These are phyloP conservation scores for Amphipyra berbera DNA, from an alignment of 2,888 invertebrate species.

Conservation along the genomic window DNA sequence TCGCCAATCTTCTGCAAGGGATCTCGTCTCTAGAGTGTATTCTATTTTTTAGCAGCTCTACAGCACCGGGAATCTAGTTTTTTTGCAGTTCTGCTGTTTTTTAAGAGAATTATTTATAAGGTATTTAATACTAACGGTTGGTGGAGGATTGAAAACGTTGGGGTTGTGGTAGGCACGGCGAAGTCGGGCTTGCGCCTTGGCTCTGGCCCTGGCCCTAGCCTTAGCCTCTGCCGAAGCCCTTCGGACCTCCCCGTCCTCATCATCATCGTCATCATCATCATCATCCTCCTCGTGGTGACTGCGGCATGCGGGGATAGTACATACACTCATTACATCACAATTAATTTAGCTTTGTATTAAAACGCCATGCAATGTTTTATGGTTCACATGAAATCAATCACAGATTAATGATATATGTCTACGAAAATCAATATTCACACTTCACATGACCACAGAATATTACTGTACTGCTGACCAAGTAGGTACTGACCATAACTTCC, in stretches of 20 bases:
- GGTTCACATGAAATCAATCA: not conserved
- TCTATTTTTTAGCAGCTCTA: too few species aligned
- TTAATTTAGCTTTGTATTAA: not conserved
- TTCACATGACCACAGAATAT: too few species aligned
- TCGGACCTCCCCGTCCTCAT: too few species aligned
- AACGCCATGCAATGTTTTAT: not conserved
- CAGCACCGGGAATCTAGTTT: too few species aligned
- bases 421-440: too few species aligned
- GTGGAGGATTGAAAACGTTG: slow-evolving; percentile 37
- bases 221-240: not conserved
- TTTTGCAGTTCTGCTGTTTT: too few species aligned
- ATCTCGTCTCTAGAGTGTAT: too few species aligned
- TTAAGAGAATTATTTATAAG: too few species aligned
- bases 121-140: slow-evolving; percentile 23
- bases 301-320: slow-evolving; percentile 21
- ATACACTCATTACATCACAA: slow-evolving; percentile 35
- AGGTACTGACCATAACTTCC: too few species aligned
- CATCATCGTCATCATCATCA: slow-evolving; percentile 9
- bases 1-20: too few species aligned
- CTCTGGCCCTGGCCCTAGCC: not conserved
- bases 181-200: too few species aligned
- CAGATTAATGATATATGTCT: not conserved
- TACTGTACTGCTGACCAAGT: too few species aligned
- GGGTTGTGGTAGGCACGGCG: slow-evolving; percentile 8
- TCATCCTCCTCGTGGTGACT: slow-evolving; percentile 4